A percentile compares a stretch with the other conserved stretches of the same genome.
These are phyloP conservation scores for Buphagus erythrorhynchus DNA, from an alignment of 2,797 vertebrate species.

Conservation along the genomic window DNA sequence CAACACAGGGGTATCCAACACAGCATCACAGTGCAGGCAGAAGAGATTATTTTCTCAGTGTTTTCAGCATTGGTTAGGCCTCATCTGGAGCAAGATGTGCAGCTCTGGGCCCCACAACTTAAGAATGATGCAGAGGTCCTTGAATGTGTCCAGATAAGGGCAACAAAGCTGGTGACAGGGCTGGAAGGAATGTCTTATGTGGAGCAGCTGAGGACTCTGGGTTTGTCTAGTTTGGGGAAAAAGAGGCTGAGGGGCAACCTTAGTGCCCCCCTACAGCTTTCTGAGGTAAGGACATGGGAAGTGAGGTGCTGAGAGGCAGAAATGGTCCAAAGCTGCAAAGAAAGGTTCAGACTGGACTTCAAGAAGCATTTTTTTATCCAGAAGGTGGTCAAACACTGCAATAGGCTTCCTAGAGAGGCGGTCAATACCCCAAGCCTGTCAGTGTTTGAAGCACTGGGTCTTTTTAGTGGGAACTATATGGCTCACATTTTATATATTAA, in stretches of 20 bases:
- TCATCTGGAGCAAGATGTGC: not conserved
- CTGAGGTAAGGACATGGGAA: not conserved
- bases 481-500: not conserved
- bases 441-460: not conserved
- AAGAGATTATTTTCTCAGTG: not conserved
- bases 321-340: not conserved
- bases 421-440: too few relatives aligned
- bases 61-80: not conserved
- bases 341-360: not conserved
- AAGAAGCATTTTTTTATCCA: not conserved
- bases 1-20: not conserved
- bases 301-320: not conserved
- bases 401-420: not conserved
- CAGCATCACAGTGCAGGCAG: not conserved
- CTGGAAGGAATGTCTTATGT: not conserved
- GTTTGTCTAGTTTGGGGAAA: not conserved
- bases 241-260: not conserved
- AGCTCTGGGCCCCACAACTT: not conserved
- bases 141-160: not conserved
- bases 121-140: rapidly evolving
- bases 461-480: not conserved
- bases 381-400: not conserved
- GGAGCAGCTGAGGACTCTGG: not conserved
- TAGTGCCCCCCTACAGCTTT: not conserved
- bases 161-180: not conserved